Evolutionary conservation across 2,888 invertebrate species (phyloP).

Genomic region (Latrodectus hesperus): DNA sequence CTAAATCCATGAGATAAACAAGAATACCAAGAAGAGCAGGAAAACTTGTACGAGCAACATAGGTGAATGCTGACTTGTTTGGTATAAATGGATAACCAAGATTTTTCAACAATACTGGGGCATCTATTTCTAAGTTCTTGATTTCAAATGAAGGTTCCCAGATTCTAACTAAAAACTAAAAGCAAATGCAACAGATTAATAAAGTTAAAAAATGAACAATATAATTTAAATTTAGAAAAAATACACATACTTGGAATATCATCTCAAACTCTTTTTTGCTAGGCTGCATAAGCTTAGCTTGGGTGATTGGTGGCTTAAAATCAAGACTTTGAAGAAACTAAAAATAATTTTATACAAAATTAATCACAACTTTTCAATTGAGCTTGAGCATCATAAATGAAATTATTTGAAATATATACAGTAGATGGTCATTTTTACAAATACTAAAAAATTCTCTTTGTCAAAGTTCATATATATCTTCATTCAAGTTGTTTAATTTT

Average conservation of each 20-base stretch:
- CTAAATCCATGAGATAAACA: conserved; percentile 32
- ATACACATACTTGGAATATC: conserved; percentile 35
- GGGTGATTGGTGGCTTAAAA: neutral
- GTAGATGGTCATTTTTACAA: no score
- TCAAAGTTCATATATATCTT: no score
- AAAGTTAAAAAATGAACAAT: neutral
- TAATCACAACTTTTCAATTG: no score
- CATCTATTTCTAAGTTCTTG: conserved; percentile 51
- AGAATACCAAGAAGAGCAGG: conserved; percentile 44
- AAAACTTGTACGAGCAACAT: conserved; percentile 44
- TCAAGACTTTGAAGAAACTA: neutral
- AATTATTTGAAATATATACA: no score
- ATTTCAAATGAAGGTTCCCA: conserved; percentile 38
- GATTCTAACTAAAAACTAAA: conserved; percentile 30
- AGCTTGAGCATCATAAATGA: no score
- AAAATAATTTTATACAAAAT: neutral
- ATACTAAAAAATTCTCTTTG: no score
- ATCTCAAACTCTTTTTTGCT: conserved; percentile 55
- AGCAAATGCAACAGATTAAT: neutral
- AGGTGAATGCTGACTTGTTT: conserved; percentile 38
- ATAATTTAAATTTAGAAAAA: neutral
- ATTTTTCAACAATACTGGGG: conserved; percentile 38
- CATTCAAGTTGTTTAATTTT: no score
- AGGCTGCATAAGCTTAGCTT: conserved; percentile 19
- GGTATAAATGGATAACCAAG: conserved; percentile 41